phyloP scores from a whole-genome alignment of 2,113 vertebrate species.

The Sphyrna mokarran region DNA sequence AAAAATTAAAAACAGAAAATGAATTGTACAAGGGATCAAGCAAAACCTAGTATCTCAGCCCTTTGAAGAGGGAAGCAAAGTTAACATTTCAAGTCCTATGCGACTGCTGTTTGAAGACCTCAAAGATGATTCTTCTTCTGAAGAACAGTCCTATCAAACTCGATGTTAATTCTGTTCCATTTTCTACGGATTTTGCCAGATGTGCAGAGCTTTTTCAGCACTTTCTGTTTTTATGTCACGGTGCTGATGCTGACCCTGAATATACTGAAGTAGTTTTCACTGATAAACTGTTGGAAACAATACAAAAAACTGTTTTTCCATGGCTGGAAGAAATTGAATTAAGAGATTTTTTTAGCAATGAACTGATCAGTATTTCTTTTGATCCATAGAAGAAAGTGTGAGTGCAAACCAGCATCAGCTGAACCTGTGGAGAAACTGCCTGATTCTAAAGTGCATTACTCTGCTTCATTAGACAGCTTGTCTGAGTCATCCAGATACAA shows the following conservation, averaged over 20 bases:
- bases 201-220: too few species aligned
- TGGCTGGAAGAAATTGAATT: neutral
- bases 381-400: constrained; percentile 58
- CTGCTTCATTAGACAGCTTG: constrained; percentile 59
- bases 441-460: constrained; percentile 54
- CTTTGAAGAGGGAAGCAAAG: too few species aligned
- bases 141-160: too few species aligned
- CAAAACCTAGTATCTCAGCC: neutral
- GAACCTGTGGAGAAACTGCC: constrained; percentile 47
- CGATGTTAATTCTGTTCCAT: too few species aligned
- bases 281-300: neutral
- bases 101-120: too few species aligned
- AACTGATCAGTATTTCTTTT: neutral
- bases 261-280: neutral
- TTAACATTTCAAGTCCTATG: too few species aligned
- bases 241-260: neutral
- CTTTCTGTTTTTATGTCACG: too few species aligned
- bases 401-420: constrained; percentile 48
- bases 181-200: too few species aligned
- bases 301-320: neutral
- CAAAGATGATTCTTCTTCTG: too few species aligned
- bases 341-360: neutral
- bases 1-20: neutral
- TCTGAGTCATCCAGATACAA: constrained; percentile 69
- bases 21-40: neutral